phyloP scores from a whole-genome alignment of 2,888 invertebrate species.

The Ommatoiulus sabulosus region DNA sequence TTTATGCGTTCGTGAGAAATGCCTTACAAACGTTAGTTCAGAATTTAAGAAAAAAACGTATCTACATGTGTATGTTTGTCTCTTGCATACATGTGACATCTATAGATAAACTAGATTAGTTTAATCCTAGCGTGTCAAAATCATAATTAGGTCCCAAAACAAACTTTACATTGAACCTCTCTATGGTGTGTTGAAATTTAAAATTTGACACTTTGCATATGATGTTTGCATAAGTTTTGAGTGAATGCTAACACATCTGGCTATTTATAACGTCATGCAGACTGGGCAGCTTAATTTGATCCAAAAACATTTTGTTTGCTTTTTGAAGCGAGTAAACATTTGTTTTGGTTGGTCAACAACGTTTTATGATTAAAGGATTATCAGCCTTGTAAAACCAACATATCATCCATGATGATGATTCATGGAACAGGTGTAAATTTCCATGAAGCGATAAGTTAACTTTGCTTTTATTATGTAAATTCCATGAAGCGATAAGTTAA shows the following conservation, averaged over 20 bases:
- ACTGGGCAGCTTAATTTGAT: neutral
- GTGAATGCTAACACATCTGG: neutral
- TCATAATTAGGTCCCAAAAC: neutral
- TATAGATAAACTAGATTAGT: too few relatives aligned
- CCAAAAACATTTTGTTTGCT: conserved; percentile 13
- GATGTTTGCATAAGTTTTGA: neutral
- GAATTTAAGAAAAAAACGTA: too few relatives aligned
- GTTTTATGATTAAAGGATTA: conserved; percentile 14
- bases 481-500: too few relatives aligned
- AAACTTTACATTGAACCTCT: neutral
- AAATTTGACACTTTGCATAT: neutral
- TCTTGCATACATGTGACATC: neutral
- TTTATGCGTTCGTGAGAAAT: too few relatives aligned
- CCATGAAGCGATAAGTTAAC: too few relatives aligned
- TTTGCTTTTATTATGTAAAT: too few relatives aligned
- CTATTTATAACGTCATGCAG: neutral
- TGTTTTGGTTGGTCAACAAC: conserved; percentile 14
- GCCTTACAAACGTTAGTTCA: too few relatives aligned
- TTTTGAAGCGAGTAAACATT: neutral
- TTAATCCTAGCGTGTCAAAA: neutral
- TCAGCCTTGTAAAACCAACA: neutral
- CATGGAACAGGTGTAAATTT: neutral
- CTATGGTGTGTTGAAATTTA: neutral
- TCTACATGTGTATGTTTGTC: too few relatives aligned
- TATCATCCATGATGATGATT: neutral